A percentile compares a stretch with the other conserved stretches of the same genome.
Evolutionary conservation across 2,797 vertebrate genomes (phyloP).

Genomic region (Cuculus canorus): DNA sequence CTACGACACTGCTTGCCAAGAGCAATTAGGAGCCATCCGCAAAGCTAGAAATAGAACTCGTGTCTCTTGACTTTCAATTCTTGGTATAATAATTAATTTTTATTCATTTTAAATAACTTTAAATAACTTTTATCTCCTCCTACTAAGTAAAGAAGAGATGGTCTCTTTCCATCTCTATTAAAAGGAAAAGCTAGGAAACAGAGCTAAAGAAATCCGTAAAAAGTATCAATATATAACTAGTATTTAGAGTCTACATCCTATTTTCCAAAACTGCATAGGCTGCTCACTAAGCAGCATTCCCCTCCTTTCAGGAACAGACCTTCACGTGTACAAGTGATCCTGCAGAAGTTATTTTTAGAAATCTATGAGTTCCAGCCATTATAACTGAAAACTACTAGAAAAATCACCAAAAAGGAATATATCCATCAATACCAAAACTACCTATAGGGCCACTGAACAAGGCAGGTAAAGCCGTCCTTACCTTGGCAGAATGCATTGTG

Average conservation of each 20-base stretch:
- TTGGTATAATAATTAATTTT: slow-evolving; percentile 12
- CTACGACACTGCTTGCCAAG: neutral
- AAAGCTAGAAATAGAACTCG: slow-evolving; percentile 28
- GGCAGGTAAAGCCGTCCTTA: neutral
- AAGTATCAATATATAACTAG: neutral
- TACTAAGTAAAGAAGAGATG: neutral
- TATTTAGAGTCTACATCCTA: neutral
- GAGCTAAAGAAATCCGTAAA: neutral
- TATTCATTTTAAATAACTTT: neutral
- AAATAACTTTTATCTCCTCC: neutral
- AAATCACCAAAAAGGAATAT: neutral
- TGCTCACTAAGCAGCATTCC: neutral
- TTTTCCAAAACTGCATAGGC: neutral
- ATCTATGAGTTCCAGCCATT: neutral
- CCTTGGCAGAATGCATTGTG: neutral
- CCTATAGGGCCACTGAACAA: neutral
- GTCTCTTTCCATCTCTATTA: neutral
- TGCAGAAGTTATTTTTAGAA: neutral
- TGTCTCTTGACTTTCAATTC: slow-evolving; percentile 29
- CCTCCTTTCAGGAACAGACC: neutral
- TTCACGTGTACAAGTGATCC: neutral
- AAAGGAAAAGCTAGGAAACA: neutral
- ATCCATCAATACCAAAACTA: neutral
- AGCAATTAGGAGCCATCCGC: slow-evolving; percentile 29
- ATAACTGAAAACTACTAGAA: neutral